phyloP scores from a whole-genome alignment of 2,113 vertebrate genomes.

The Poeciliopsis retropinna region DNA sequence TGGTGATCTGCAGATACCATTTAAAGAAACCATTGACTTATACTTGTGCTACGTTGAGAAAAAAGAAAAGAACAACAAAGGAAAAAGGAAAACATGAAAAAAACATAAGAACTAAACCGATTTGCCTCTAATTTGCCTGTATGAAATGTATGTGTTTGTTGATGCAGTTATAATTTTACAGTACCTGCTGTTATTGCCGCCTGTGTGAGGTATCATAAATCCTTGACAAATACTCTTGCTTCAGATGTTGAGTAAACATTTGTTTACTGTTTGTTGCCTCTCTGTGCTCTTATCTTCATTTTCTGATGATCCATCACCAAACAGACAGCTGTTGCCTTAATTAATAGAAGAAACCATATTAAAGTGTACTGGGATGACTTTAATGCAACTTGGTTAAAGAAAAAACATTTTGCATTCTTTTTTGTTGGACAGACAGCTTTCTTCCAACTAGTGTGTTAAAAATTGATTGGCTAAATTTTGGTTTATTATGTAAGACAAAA shows the following conservation, averaged over 20 bases:
- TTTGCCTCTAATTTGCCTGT: neutral
- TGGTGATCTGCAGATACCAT: neutral
- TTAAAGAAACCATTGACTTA: neutral
- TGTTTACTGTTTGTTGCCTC: neutral
- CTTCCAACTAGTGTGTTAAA: neutral
- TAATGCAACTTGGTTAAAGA: neutral
- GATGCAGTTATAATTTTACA: neutral
- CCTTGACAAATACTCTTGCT: neutral
- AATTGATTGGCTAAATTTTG: neutral
- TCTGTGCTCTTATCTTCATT: neutral
- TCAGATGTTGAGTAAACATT: neutral
- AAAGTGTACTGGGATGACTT: neutral
- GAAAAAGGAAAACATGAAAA: neutral
- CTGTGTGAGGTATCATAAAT: neutral
- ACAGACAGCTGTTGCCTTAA: neutral
- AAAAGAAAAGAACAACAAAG: neutral
- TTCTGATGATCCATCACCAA: neutral
- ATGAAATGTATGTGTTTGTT: neutral
- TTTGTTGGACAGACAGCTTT: neutral
- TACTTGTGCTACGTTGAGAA: neutral
- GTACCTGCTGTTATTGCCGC: neutral
- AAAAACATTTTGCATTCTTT: neutral
- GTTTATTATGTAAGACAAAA: slow-evolving; percentile 12
- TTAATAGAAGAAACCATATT: neutral
- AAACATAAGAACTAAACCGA: neutral